phyloP scores from a whole-genome alignment of 2,797 vertebrate genomes.

The Anguilla megastoma region DNA sequence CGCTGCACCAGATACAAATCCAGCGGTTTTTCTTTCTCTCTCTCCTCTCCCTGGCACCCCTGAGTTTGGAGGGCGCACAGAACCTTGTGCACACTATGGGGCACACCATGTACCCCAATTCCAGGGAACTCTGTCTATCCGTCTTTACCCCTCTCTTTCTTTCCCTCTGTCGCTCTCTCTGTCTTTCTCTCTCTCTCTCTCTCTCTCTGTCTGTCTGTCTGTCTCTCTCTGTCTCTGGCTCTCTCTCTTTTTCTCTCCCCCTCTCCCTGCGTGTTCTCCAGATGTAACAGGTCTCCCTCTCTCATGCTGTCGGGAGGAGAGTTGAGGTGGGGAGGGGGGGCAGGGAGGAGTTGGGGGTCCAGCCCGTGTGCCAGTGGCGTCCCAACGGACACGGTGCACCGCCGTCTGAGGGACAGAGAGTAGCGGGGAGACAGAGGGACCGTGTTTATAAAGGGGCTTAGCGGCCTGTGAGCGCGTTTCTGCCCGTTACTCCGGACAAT shows the following conservation, averaged over 20 bases:
- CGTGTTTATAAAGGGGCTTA: constrained; percentile 31
- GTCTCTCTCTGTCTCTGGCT: background rate
- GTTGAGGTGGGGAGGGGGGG: background rate
- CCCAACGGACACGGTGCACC: constrained; percentile 22
- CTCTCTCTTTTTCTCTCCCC: constrained; percentile 13
- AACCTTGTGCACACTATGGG: background rate
- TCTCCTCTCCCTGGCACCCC: no score
- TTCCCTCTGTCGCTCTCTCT: no score
- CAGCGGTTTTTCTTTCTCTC: background rate
- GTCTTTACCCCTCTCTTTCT: background rate
- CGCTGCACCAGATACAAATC: background rate
- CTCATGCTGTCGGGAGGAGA: background rate
- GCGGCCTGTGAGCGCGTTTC: constrained; percentile 55
- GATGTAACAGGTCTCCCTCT: constrained; percentile 18
- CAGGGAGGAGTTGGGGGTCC: background rate
- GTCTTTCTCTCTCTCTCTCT: no score
- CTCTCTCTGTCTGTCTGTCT: no score
- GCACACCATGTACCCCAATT: background rate
- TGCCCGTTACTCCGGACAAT: constrained; percentile 53
- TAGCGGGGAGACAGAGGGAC: constrained; percentile 47
- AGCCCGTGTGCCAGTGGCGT: background rate
- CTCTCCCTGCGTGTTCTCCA: constrained; percentile 9
- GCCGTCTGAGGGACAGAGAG: background rate
- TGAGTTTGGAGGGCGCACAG: background rate
- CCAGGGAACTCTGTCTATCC: background rate